Percentiles rank a stretch among this genome's conserved stretches.
Conservation (phyloP, 2,113 vertebrate species). For the Noctilio leporinus region DNA sequence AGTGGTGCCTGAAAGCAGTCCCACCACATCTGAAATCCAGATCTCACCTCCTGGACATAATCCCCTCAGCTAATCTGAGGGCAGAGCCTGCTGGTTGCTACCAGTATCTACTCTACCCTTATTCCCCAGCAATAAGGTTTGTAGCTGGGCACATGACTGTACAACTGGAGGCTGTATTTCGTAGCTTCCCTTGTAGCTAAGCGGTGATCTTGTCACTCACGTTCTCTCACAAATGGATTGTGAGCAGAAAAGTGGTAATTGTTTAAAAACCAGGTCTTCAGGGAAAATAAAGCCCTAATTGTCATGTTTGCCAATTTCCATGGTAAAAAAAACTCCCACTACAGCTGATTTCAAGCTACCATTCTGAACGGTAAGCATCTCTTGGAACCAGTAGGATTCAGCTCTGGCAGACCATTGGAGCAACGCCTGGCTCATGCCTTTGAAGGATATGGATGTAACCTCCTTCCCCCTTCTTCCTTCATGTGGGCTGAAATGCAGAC, state of each 20-base stretch:
- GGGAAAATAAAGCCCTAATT: background rate
- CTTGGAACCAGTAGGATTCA: background rate
- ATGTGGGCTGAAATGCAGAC: background rate
- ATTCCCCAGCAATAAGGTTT: background rate
- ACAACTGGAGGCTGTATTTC: background rate
- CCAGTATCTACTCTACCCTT: background rate
- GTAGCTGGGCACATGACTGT: background rate
- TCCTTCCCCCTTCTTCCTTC: background rate
- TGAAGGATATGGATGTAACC: background rate
- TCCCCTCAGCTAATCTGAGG: background rate
- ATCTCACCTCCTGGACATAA: background rate
- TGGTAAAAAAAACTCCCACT: background rate
- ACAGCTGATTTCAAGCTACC: background rate
- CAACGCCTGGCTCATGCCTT: background rate
- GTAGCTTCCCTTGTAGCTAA: background rate
- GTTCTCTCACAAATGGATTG: background rate
- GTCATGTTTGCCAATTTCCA: background rate
- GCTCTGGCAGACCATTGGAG: background rate
- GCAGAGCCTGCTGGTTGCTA: background rate
- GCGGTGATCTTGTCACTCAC: background rate
- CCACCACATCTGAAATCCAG: background rate
- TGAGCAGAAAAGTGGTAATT: background rate
- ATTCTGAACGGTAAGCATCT: background rate
- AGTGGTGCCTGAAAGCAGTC: background rate
- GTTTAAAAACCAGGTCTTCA: background rate